phyloP scores from a whole-genome alignment of 92 coral and sea anemone species.

The Isaurus tuberculatus region DNA sequence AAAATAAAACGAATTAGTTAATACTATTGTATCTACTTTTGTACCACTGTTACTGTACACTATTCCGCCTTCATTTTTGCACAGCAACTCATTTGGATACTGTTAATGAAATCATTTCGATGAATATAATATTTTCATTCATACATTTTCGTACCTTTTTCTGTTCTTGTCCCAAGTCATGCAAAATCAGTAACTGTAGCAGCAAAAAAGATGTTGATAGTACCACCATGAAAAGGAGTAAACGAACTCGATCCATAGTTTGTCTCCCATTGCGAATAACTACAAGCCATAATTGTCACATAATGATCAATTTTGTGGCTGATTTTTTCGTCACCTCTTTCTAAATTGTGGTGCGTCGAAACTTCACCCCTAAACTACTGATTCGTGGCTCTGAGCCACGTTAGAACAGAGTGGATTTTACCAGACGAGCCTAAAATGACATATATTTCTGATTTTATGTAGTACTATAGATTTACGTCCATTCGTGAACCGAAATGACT shows the following conservation, averaged over 20 bases:
- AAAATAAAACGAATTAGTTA: too few species aligned
- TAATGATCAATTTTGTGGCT: background rate
- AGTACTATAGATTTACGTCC: too few species aligned
- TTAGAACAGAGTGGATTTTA: background rate
- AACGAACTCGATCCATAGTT: constrained; percentile 33
- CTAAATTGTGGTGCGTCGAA: too few species aligned
- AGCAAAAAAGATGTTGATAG: constrained; percentile 33
- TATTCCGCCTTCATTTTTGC: too few species aligned
- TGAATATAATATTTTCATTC: too few species aligned
- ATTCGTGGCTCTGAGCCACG: background rate
- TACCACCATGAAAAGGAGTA: constrained; percentile 26
- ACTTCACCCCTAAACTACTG: background rate
- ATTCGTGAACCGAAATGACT: too few species aligned
- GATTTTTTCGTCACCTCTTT: constrained; percentile 2
- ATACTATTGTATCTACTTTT: too few species aligned
- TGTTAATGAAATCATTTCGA: too few species aligned
- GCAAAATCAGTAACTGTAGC: constrained; percentile 18
- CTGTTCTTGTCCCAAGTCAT: constrained; percentile 8
- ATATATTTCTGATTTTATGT: too few species aligned
- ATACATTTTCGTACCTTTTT: background rate
- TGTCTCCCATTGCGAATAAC: background rate
- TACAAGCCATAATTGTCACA: background rate
- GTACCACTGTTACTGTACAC: too few species aligned
- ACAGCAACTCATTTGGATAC: too few species aligned
- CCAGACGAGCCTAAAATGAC: background rate